These are phyloP conservation scores for Caenorhabditis elegans DNA, from an alignment of 1,140 invertebrate species.

Conservation along the genomic window DNA sequence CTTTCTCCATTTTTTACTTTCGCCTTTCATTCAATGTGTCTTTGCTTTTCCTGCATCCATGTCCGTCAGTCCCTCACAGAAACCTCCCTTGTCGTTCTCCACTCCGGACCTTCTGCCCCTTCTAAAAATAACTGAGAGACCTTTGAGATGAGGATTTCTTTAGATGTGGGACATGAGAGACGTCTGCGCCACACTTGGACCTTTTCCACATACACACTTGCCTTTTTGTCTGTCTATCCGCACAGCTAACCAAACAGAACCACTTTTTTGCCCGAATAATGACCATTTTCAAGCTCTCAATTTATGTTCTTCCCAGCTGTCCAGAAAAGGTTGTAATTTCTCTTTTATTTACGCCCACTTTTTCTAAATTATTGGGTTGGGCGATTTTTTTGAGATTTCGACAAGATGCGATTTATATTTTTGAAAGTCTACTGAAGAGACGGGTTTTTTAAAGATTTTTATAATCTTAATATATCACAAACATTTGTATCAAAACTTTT, in stretches of 20 bases:
- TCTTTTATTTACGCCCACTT: not conserved
- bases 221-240: not conserved
- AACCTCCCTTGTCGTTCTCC: not conserved
- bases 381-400: not conserved
- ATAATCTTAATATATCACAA: too few species aligned
- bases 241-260: conserved; percentile 1
- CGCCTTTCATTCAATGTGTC: conserved; percentile 11
- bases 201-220: too few species aligned
- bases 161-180: not conserved
- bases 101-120: not conserved
- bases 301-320: not conserved
- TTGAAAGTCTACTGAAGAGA: too few species aligned
- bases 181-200: not conserved
- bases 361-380: not conserved
- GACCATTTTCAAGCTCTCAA: not conserved
- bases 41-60: conserved; percentile 18
- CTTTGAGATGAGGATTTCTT: not conserved
- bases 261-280: not conserved
- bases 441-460: too few species aligned
- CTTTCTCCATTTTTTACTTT: not conserved
- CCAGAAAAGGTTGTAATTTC: not conserved
- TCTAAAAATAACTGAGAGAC: not conserved
- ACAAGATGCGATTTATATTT: too few species aligned
- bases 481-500: too few species aligned
- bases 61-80: not conserved